Evolutionary conservation across 2,888 invertebrate species (phyloP).

Genomic region (Troides oblongomaculatus): DNA sequence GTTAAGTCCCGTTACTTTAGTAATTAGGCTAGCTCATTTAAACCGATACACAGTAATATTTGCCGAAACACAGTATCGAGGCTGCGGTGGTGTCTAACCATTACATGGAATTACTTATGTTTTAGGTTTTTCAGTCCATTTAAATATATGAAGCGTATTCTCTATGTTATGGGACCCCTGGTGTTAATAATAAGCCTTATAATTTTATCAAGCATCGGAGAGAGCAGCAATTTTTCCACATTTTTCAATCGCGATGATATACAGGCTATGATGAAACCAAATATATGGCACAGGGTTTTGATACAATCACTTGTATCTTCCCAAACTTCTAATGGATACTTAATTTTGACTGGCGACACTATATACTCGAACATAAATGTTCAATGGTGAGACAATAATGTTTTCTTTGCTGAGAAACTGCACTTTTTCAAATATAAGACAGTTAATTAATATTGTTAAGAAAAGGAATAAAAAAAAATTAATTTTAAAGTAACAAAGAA

Average conservation of each 20-base stretch:
- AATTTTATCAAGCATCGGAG: conserved; percentile 44
- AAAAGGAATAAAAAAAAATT: too few species aligned
- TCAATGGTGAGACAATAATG: conserved; percentile 52
- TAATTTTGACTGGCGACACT: conserved; percentile 59
- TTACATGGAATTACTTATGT: conserved; percentile 26
- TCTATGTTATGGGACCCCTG: conserved; percentile 51
- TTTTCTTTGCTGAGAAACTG: neutral
- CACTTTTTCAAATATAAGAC: too few species aligned
- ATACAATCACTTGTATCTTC: conserved; percentile 58
- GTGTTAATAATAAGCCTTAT: conserved; percentile 45
- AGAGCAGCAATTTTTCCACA: conserved; percentile 37
- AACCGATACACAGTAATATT: too few species aligned
- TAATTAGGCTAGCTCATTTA: too few species aligned
- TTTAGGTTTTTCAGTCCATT: conserved; percentile 63
- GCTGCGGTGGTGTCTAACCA: too few species aligned
- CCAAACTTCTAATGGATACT: conserved; percentile 63
- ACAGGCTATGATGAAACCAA: conserved; percentile 47
- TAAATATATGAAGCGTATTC: conserved; percentile 61
- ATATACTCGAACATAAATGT: conserved; percentile 59
- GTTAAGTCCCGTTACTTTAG: too few species aligned
- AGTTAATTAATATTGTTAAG: too few species aligned
- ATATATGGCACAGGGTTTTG: conserved; percentile 59
- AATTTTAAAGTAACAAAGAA: too few species aligned
- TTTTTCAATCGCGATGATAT: conserved; percentile 45
- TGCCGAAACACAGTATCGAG: too few species aligned